Base-by-base conservation (phyloP, 2,797 vertebrate genomes). In the Cynopterus sphinx region DNA sequence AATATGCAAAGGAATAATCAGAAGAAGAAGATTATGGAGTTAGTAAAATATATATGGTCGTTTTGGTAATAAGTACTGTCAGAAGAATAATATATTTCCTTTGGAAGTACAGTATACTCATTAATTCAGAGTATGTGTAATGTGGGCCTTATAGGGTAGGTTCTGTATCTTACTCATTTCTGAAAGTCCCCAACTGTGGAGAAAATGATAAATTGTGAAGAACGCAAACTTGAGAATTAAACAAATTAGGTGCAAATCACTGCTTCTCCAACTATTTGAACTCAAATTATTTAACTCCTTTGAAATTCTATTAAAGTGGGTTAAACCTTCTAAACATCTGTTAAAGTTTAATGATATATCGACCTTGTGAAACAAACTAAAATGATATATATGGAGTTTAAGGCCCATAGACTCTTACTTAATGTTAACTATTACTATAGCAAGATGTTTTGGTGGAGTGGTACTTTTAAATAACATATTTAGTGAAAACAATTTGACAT, bases 261-360 rank as follows among this genome's bases (percentile, higher is more conserved):
- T 79, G 9, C 33, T 96, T 95, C 43, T 85, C 36, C 28, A 90
- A 90, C 39, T 65, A 59, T 85, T 41, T 91, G 88, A 87, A 86
- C 2, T 43, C 75, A 79, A 86, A 70, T 55, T 81, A 49, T 3
- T 85, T 83, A 87, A 61, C 12, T 74, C 16, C 53, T 84, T 61
- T 81, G 59, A 82, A 94, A 65, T 26, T 19, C 43, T 53, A 21
- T 68, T 78, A 75, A 91, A 85, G 11, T 53, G 5, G 79, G 33
- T 79, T 17, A 16, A 22, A 71, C 0, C 16, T 79, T 59, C 10
- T 49, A 70, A 87, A 46, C n/a, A 59, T 65, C 49, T 94, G 12
- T 67, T 63, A 43, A 68, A 65, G 41, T 78, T 28, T 36, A 36
- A 57, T 53, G 19, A 10, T 41, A 19, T 10, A 21, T 39, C 74